phyloP scores from a whole-genome alignment of 2,797 vertebrate species.

The Pangasius larnaudii region DNA sequence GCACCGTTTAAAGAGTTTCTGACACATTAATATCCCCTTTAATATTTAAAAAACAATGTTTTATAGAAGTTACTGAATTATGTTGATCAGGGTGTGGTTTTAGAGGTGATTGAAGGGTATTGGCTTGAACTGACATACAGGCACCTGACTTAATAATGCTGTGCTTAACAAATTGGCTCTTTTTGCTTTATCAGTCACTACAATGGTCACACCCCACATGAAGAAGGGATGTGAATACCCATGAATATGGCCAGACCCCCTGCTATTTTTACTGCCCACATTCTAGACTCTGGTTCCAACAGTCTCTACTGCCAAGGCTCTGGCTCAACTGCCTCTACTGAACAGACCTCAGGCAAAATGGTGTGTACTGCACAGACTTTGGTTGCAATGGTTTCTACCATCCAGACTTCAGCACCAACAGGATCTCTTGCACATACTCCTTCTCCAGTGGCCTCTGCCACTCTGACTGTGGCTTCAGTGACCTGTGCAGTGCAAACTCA shows the following conservation, averaged over 20 bases:
- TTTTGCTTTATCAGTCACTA: background rate
- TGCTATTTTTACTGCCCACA: background rate
- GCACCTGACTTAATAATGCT: background rate
- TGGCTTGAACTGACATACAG: background rate
- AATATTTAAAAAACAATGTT: background rate
- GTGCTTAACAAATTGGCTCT: background rate
- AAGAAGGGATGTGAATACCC: background rate
- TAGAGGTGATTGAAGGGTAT: too few species aligned
- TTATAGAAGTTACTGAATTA: background rate
- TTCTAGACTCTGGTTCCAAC: background rate
- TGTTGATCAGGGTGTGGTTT: background rate
- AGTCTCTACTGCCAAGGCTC: background rate
- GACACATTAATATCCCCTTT: background rate
- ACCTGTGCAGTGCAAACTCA: background rate
- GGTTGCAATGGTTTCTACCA: background rate
- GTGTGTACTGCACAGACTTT: background rate
- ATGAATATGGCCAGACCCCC: background rate
- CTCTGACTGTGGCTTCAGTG: background rate
- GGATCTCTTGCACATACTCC: background rate
- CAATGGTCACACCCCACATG: background rate
- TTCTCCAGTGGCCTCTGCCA: background rate
- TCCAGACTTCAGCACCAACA: background rate
- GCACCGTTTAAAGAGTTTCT: background rate
- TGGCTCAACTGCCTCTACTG: background rate
- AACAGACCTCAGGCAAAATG: background rate